Conservation (phyloP, 2,113 vertebrate species). For the Crotalus helleri region DNA sequence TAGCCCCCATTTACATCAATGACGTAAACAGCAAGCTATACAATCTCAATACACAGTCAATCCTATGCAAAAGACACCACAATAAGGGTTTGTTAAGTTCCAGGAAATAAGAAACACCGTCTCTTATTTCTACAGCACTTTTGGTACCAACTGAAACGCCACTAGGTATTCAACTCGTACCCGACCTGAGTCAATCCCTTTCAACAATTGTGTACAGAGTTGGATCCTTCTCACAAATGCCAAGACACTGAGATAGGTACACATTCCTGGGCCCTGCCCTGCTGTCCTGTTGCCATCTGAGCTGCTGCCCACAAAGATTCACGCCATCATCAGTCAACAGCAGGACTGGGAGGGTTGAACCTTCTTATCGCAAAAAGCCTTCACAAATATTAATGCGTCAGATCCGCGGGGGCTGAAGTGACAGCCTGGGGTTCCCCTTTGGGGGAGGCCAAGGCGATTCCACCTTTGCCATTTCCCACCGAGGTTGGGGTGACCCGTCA, state of each 20-base stretch:
- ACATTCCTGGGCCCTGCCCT: neutral
- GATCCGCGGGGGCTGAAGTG: neutral
- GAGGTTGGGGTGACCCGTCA: neutral
- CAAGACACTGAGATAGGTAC: neutral
- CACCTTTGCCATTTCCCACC: neutral
- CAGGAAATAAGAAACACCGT: too few species aligned
- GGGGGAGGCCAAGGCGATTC: too few species aligned
- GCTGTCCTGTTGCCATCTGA: neutral
- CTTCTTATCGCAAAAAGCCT: neutral
- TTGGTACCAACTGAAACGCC: neutral
- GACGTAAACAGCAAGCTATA: neutral
- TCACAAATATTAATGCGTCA: neutral
- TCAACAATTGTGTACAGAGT: neutral
- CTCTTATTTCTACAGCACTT: neutral
- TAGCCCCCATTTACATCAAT: neutral
- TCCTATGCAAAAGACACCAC: neutral
- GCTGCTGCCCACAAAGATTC: neutral
- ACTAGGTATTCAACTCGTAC: neutral
- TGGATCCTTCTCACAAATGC: neutral
- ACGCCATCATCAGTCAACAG: neutral
- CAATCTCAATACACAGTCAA: neutral
- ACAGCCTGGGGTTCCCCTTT: too few species aligned
- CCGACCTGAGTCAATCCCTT: neutral
- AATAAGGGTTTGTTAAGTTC: neutral
- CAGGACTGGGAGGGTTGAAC: too few species aligned